Percentiles rank a stretch among this genome's conserved stretches.
phyloP scores from a whole-genome alignment of 2,888 invertebrate genomes.

The Heliconius hortense region DNA sequence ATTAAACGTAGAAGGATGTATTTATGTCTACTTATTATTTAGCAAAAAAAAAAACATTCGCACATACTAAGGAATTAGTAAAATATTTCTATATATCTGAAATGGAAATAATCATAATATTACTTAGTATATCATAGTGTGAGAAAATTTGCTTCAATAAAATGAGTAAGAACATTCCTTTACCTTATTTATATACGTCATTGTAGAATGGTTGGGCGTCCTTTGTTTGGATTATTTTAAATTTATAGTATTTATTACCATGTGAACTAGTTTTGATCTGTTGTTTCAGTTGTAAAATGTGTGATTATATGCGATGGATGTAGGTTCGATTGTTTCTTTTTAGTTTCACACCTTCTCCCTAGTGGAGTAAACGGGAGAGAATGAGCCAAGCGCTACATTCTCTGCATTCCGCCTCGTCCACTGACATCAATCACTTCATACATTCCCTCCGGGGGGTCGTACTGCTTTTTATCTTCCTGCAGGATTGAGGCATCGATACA shows the following conservation, averaged over 20 bases:
- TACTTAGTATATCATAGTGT: constrained; percentile 28
- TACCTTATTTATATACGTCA: constrained; percentile 21
- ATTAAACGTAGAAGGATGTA: neutral
- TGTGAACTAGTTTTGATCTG: constrained; percentile 19
- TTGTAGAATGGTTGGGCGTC: constrained; percentile 19
- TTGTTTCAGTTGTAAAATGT: neutral
- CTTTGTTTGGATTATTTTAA: constrained; percentile 32
- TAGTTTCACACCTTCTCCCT: too few species aligned
- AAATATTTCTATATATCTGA: neutral
- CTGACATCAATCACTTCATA: too few species aligned
- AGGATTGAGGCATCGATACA: too few species aligned
- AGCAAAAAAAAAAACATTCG: neutral
- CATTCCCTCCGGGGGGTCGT: too few species aligned
- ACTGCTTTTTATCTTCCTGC: too few species aligned
- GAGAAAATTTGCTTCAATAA: constrained; percentile 26
- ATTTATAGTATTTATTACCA: constrained; percentile 20
- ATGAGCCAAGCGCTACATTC: too few species aligned
- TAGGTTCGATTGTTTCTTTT: neutral
- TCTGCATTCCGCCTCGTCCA: too few species aligned
- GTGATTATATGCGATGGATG: neutral
- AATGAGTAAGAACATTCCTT: constrained; percentile 26
- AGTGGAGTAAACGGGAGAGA: too few species aligned
- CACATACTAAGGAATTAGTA: neutral
- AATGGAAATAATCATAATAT: constrained; percentile 9
- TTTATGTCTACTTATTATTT: neutral